A percentile compares a stretch with the other conserved stretches of the same genome.
Conservation (phyloP, 2,113 vertebrate species). For the Misgurnus mizolepis region DNA sequence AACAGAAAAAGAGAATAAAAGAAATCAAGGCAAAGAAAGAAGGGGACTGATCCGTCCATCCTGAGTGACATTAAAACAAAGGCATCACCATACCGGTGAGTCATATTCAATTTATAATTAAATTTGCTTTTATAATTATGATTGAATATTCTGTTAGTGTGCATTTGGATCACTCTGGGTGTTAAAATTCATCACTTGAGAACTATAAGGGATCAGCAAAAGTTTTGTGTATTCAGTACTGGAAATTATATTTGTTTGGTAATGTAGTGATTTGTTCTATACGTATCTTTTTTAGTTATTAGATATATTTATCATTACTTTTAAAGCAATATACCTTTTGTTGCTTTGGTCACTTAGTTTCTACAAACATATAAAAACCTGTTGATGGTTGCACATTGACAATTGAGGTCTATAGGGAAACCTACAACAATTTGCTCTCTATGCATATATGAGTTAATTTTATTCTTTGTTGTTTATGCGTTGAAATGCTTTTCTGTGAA, state of each 20-base stretch:
- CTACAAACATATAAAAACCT: not conserved
- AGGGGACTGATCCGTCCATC: slow-evolving; percentile 18
- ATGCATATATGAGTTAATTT: not conserved
- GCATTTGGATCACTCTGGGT: not conserved
- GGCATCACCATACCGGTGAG: slow-evolving; percentile 1
- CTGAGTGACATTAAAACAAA: slow-evolving; percentile 31
- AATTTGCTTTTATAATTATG: not conserved
- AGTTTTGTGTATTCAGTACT: not conserved
- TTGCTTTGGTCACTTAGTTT: not conserved
- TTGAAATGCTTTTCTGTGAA: not conserved
- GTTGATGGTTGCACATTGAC: not conserved
- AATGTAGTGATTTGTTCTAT: not conserved
- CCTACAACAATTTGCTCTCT: not conserved
- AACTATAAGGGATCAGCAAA: not conserved
- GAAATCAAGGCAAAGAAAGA: slow-evolving; percentile 40
- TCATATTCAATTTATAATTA: not conserved
- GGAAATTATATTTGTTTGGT: not conserved
- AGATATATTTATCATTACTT: not conserved
- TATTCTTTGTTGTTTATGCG: not conserved
- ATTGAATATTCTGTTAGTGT: not conserved
- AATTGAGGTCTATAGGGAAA: not conserved
- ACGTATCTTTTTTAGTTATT: too few relatives aligned
- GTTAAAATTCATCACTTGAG: not conserved
- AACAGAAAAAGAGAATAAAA: slow-evolving; percentile 36
- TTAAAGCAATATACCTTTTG: not conserved